Percentiles rank a stretch among this genome's conserved stretches.
Evolutionary conservation across 2,113 vertebrate genomes (phyloP).

Genomic region (Clarias batrachus): DNA sequence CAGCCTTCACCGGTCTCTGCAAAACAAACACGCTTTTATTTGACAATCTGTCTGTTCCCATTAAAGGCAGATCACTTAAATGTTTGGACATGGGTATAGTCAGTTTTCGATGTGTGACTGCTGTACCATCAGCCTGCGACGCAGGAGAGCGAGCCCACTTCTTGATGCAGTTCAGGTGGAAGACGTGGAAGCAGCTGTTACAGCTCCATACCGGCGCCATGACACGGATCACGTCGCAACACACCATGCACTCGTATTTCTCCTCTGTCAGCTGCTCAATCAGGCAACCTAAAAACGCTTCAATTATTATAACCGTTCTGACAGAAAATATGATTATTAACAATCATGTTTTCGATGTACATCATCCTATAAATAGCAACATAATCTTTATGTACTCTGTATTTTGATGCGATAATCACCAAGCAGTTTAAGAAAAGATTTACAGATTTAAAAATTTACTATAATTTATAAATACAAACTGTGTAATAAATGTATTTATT

Average conservation of each 20-base stretch:
- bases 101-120: not conserved
- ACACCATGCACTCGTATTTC: conserved; percentile 99
- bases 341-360: not conserved
- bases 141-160: conserved; percentile 96
- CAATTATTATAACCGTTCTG: not conserved
- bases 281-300: conserved; percentile 77
- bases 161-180: conserved; percentile 96
- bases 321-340: not conserved
- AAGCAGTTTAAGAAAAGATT: not conserved
- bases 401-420: not conserved
- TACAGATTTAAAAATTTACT: not conserved
- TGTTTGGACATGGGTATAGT: not conserved
- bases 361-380: not conserved
- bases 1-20: conserved; percentile 89
- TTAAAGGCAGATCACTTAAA: not conserved
- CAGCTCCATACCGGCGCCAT: conserved; percentile 94
- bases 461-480: too few species aligned
- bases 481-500: not conserved
- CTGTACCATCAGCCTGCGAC: conserved; percentile 89
- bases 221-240: conserved; percentile 88
- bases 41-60: not conserved
- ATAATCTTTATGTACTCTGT: not conserved
- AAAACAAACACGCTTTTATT: conserved; percentile 24
- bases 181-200: conserved; percentile 95
- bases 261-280: conserved; percentile 94